A percentile compares a stretch with the other conserved stretches of the same genome.
These are phyloP conservation scores for Brachionus plicatilis DNA, from an alignment of 1,140 invertebrate species.

Conservation along the genomic window DNA sequence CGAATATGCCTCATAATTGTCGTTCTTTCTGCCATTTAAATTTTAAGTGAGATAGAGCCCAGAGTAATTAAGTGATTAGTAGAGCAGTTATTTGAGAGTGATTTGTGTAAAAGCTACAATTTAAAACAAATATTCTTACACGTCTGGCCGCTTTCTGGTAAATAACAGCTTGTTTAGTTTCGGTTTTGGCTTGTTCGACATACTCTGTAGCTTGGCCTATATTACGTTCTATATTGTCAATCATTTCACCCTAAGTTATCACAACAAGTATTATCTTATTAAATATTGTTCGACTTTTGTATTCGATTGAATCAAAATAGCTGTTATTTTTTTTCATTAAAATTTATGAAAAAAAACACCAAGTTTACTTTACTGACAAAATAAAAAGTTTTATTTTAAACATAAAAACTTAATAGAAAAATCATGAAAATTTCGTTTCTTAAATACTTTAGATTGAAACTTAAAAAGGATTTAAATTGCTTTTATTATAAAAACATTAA, in stretches of 20 bases:
- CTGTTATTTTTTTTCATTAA: background rate
- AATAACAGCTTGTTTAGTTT: slow-evolving; percentile 99
- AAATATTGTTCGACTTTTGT: slow-evolving; percentile 11
- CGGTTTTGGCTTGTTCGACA: slow-evolving; percentile 97
- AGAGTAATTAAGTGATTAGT: background rate
- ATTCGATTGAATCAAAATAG: slow-evolving; percentile 1
- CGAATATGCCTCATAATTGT: slow-evolving; percentile 4
- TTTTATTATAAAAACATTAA: too few species aligned
- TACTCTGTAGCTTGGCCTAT: slow-evolving; percentile 99
- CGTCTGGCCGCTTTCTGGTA: slow-evolving; percentile 96
- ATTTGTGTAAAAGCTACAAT: background rate
- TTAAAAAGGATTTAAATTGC: too few species aligned
- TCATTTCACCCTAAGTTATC: slow-evolving; percentile 85
- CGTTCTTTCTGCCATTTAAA: background rate
- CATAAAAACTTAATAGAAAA: too few species aligned
- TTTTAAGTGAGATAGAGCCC: background rate
- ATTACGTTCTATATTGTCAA: slow-evolving; percentile 99
- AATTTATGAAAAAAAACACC: too few species aligned
- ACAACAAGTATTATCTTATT: background rate
- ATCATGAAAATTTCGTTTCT: too few species aligned
- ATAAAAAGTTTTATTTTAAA: too few species aligned
- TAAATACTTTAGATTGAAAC: too few species aligned
- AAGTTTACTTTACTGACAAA: too few species aligned
- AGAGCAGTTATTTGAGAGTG: slow-evolving; percentile 18
- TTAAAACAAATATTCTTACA: slow-evolving; percentile 6